Evolutionary conservation across 2,888 invertebrate species (phyloP).

Genomic region (Scaptomyza caliginosa): DNA sequence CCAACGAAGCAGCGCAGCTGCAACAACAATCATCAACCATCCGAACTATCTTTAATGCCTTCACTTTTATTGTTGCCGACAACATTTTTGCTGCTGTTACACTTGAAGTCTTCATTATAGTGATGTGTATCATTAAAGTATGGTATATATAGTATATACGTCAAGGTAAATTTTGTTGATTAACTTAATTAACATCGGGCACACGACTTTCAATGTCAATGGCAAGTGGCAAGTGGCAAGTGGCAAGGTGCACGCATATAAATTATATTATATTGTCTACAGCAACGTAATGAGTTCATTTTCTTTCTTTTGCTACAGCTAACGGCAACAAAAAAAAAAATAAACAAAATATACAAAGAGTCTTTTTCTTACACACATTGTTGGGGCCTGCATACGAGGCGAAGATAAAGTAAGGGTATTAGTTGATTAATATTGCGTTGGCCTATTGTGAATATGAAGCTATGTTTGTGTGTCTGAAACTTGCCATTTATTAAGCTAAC

Average conservation of each 20-base stretch:
- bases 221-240: conserved; percentile 44
- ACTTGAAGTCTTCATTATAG: conserved; percentile 63
- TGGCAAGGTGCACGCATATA: conserved; percentile 38
- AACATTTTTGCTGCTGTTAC: conserved; percentile 32
- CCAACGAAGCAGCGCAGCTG: conserved; percentile 11
- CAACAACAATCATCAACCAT: conserved; percentile 16
- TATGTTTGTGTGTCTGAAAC: not conserved
- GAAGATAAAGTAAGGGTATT: not conserved
- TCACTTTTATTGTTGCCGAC: conserved; percentile 65
- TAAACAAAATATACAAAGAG: conserved; percentile 16
- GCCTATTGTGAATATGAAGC: conserved; percentile 32
- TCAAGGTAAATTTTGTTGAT: conserved; percentile 48
- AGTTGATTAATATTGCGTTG: conserved; percentile 48
- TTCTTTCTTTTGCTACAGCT: conserved; percentile 49
- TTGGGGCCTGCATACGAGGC: not conserved
- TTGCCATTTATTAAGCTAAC: conserved; percentile 11
- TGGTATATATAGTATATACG: conserved; percentile 4
- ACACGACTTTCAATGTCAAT: conserved; percentile 75
- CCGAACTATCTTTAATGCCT: conserved; percentile 50
- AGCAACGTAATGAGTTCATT: conserved; percentile 57
- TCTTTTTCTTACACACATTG: conserved; percentile 15
- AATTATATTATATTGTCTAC: conserved; percentile 31
- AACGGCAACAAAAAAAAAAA: not conserved
- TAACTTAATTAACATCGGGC: conserved; percentile 75
- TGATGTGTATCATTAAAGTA: not conserved